These are phyloP conservation scores for Malaclemys terrapin DNA, from an alignment of 2,113 vertebrate species.

Conservation along the genomic window DNA sequence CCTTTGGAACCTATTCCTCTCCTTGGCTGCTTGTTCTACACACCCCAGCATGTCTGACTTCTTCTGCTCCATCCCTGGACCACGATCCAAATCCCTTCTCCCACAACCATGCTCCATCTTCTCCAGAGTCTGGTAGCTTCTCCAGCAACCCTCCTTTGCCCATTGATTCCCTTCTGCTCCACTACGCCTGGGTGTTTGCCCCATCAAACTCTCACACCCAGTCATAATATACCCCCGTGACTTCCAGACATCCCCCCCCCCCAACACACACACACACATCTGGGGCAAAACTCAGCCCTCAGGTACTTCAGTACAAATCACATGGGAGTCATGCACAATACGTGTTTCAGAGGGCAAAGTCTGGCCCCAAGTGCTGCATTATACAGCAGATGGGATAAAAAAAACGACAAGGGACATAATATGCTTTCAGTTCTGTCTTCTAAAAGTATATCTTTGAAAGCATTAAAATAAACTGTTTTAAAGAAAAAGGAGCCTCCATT, in stretches of 20 bases:
- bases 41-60: slow-evolving; percentile 16
- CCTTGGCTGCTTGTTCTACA: slow-evolving; percentile 13
- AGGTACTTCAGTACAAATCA: not conserved
- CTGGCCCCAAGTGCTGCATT: not conserved
- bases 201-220: not conserved
- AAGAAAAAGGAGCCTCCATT: not conserved
- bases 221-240: not conserved
- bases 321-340: not conserved
- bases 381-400: not conserved
- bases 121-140: not conserved
- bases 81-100: slow-evolving; percentile 37
- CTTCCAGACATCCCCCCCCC: too few species aligned
- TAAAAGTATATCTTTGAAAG: not conserved
- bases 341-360: not conserved
- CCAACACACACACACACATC: not conserved
- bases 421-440: not conserved
- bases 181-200: not conserved
- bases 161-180: not conserved
- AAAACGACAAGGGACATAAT: not conserved
- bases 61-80: not conserved
- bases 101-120: slow-evolving; percentile 4
- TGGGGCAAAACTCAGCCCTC: not conserved
- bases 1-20: slow-evolving; percentile 26
- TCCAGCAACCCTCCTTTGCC: not conserved
- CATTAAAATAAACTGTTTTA: not conserved